Evolutionary conservation across 1,140 invertebrate species (phyloP), one percentile per base, ranked within the genome.

Genomic region (Trichonephila inaurata): DNA sequence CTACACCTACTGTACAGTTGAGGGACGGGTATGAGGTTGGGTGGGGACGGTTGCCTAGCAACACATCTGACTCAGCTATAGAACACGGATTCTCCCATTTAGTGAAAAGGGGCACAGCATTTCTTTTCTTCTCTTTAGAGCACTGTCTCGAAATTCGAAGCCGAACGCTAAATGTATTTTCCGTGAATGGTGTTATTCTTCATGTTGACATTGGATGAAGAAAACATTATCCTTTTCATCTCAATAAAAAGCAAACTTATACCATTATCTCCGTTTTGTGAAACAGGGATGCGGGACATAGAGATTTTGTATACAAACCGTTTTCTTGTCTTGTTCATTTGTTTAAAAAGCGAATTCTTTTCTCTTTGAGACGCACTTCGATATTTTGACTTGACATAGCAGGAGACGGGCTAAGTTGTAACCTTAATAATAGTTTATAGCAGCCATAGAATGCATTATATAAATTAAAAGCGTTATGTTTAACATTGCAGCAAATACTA

Each of bases 1-100:
- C 66, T 93, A 93, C 92, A 88, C 83, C 92, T 93, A 93, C 92
- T 64, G 83, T 62, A 88, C 21, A 82, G 85, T 44, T 87, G n/a
- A 51, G 62, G 69, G 72, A 77, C 28, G 28, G 33, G 58, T 89
- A 40, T 24, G 92, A 88, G 58, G 82, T 28, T n/a, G 83, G 92
- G 92, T 82, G 92, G 92, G 69, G 44, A 69, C 28, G 51, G 92
- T 93, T 62, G 92, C 92, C 81, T 93, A 93, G 92, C 92, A 93
- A 93, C 92, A 77, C 86, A 93, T 93, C 92, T 93, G 92, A 93
- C 92, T 93, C 92, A 93, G 92, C 92, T 93, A 89, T 93, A 88
- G 92, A 93, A 89, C 92, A 40, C 24, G 81, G 92, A 86, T 58
- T 82, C 62, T 62, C 87, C 92, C 83, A 69, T 87, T 93, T 88